Conservation (phyloP, 1,140 invertebrate genomes). For the Pteromalus puparum region DNA sequence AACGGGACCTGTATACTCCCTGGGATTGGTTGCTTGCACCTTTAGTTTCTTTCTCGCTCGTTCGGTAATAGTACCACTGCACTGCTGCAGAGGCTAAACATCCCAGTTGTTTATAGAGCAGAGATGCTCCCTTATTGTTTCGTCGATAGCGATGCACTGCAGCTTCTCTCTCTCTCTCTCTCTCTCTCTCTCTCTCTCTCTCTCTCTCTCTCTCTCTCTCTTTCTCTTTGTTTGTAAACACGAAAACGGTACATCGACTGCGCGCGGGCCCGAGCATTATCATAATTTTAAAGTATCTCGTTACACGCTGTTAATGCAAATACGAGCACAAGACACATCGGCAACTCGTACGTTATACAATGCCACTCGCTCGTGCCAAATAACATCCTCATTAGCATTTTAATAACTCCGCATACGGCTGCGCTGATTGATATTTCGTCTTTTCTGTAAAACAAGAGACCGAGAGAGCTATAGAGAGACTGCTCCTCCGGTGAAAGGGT, state of each 20-base stretch:
- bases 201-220: too few species aligned
- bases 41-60: too few species aligned
- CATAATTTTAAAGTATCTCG: constrained; percentile 32
- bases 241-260: constrained; percentile 10
- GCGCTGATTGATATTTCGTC: constrained; percentile 10
- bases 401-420: constrained; percentile 20
- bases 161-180: too few species aligned
- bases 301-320: constrained; percentile 13
- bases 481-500: background rate
- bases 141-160: background rate
- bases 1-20: background rate
- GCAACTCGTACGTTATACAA: background rate
- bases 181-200: too few species aligned
- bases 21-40: too few species aligned
- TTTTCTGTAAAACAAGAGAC: background rate
- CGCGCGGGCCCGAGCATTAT: constrained; percentile 6
- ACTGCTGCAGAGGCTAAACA: too few species aligned
- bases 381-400: constrained; percentile 28
- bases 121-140: background rate
- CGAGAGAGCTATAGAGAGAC: background rate
- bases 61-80: too few species aligned
- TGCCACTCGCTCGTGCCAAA: background rate
- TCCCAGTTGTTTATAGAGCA: background rate
- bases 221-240: constrained; percentile 1
- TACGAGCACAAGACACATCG: background rate